Evolutionary conservation across 2,888 invertebrate genomes (phyloP), one percentile per base, ranked within the genome.

Genomic region (Syrista parreyssii): DNA sequence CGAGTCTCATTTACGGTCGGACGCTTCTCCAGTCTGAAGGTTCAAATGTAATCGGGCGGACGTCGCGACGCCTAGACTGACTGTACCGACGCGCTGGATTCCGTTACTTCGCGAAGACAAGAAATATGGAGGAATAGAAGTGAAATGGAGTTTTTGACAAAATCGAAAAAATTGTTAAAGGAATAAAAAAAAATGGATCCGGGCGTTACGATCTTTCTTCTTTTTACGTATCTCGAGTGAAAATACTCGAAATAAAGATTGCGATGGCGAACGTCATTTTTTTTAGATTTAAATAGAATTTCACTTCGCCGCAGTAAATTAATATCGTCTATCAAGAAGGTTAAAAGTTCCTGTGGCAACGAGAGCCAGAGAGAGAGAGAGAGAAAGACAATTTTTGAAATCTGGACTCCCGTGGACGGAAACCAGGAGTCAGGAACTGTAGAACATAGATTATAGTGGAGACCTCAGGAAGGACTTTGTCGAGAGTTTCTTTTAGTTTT

Each of bases 341-440:
- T 55, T 55, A 55, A 23, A 23, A 55, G 23, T 55, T 55, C 9
- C 23, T 23, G 23, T 55, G 36, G 69, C 75, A 75, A 69, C 69
- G 68, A 30, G 77, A 36, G 68, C 31, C 0, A 55, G 75, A 23
- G 36, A 23, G 68, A 11, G n/a, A 68, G 36, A 12, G n/a, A n/a
- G 77, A 4, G 15, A 32, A 9, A 31, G 36, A 23, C 78, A 80
- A 82, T 82, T 82, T 81, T 82, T 81, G 76, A 76, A 75, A 78
- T 75, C 75, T 79, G 32, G 35, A 76, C 76, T 73, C 76, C 33
- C 73, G 33, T 36, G 31, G 33, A 31, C 23, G 55, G 55, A 15
- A 23, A 55, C 23, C 55, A 55, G 55, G 55, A 55, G 23, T 55
- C 55, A 23, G 55, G 55, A 55, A 23, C 23, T 15, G 40, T 40